Evolutionary conservation across 2,797 vertebrate genomes (phyloP).

Genomic region (Liasis olivaceus): DNA sequence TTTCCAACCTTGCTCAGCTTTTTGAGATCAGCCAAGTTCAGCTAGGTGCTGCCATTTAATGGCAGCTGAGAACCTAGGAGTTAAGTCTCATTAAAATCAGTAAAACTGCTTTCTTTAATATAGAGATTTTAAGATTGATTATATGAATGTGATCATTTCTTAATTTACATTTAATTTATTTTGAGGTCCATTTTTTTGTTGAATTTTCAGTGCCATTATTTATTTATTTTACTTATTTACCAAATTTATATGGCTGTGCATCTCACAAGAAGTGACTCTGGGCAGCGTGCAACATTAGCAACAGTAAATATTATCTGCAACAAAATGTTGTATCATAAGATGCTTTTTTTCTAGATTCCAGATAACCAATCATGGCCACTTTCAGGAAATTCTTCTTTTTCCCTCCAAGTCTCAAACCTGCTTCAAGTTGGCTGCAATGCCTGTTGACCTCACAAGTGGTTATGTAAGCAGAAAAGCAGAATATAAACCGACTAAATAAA

Average conservation of each 20-base stretch:
- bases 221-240: no score
- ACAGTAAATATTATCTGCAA: background rate
- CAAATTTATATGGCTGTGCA: no score
- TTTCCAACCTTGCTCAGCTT: background rate
- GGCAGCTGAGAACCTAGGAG: background rate
- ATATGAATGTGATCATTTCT: background rate
- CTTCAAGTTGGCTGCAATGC: background rate
- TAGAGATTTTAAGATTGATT: background rate
- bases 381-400: background rate
- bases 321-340: background rate
- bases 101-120: background rate
- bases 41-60: background rate
- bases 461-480: background rate
- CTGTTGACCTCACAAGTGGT: background rate
- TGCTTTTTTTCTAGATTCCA: background rate
- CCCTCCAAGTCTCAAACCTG: background rate
- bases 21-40: background rate
- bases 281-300: background rate
- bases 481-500: background rate
- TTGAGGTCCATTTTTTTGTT: background rate
- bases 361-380: background rate
- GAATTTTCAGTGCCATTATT: background rate
- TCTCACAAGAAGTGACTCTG: no score
- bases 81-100: background rate
- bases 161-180: background rate